Percentiles rank a stretch among this genome's conserved stretches.
phyloP scores from a whole-genome alignment of 1,140 invertebrate species.

The Acromyrmex heyeri region DNA sequence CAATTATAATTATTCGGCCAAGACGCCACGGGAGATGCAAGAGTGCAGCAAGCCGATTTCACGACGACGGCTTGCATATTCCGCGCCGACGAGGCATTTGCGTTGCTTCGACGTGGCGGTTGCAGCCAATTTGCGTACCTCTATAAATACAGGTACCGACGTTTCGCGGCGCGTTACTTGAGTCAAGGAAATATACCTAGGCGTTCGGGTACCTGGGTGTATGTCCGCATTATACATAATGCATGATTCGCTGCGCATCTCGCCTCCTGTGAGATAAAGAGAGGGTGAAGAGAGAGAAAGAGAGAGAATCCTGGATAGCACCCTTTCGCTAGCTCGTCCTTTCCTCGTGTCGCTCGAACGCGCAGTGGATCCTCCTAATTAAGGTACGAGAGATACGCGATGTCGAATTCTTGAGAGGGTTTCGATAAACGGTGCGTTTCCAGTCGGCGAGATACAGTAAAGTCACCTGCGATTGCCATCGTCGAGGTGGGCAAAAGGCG shows the following conservation, averaged over 20 bases:
- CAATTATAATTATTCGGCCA: slow-evolving; percentile 67
- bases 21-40: slow-evolving; percentile 1
- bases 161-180: slow-evolving; percentile 35
- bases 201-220: slow-evolving; percentile 67
- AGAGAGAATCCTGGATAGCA: slow-evolving; percentile 17
- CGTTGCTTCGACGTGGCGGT: slow-evolving; percentile 53
- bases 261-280: slow-evolving; percentile 37
- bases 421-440: slow-evolving; percentile 24
- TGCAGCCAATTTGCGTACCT: slow-evolving; percentile 76
- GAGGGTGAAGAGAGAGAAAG: neutral
- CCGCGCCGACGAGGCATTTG: slow-evolving; percentile 43
- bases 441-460: slow-evolving; percentile 6
- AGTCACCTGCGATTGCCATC: slow-evolving; percentile 15
- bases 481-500: slow-evolving; percentile 28
- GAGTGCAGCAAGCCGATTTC: slow-evolving; percentile 42
- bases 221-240: slow-evolving; percentile 78
- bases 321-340: slow-evolving; percentile 32
- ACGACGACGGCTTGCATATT: slow-evolving; percentile 56
- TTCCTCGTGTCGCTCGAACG: neutral
- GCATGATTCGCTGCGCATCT: slow-evolving; percentile 73
- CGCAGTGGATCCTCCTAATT: slow-evolving; percentile 44
- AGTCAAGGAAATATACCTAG: slow-evolving; percentile 78
- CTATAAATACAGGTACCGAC: slow-evolving; percentile 74
- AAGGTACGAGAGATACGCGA: slow-evolving; percentile 16
- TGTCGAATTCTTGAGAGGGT: slow-evolving; percentile 10